Percentiles rank a stretch among this genome's conserved stretches.
Conservation (phyloP, 2,797 vertebrate species). For the Takifugu rubripes region DNA sequence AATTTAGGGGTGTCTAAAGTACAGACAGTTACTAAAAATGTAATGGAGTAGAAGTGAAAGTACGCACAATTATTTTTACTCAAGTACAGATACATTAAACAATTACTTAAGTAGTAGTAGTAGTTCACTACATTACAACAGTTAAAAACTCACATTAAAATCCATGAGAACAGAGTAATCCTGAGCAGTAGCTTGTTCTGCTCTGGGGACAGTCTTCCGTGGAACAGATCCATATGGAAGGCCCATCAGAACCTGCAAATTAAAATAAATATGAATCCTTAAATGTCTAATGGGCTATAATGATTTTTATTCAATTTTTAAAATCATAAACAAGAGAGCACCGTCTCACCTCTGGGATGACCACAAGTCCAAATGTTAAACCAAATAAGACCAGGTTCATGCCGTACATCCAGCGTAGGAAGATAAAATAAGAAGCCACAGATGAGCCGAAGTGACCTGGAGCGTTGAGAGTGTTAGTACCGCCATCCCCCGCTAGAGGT, state of each 20-base stretch:
- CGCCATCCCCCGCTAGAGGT: slow-evolving; percentile 4
- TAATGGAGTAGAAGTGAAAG: too few relatives aligned
- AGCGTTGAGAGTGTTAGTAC: not conserved
- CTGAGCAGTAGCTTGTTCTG: slow-evolving; percentile 86
- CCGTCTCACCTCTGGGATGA: slow-evolving; percentile 90
- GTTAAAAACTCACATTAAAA: slow-evolving; percentile 82
- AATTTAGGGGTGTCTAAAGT: too few relatives aligned
- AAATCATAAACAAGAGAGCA: not conserved
- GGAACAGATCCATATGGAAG: slow-evolving; percentile 91
- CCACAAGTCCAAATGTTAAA: slow-evolving; percentile 94
- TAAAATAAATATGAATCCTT: too few relatives aligned
- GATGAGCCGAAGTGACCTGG: slow-evolving; percentile 98
- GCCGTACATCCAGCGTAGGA: slow-evolving; percentile 98
- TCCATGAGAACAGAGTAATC: slow-evolving; percentile 97
- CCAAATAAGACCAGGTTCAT: slow-evolving; percentile 96
- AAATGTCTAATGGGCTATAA: not conserved
- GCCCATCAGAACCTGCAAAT: slow-evolving; percentile 88
- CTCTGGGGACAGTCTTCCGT: slow-evolving; percentile 91
- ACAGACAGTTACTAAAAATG: too few relatives aligned
- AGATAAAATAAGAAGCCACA: slow-evolving; percentile 97
- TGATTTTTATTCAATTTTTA: not conserved
- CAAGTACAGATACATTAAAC: too few relatives aligned
- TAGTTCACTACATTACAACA: too few relatives aligned
- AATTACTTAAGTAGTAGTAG: too few relatives aligned
- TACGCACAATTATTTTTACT: too few relatives aligned